Percentiles rank a stretch among this genome's conserved stretches.
These are phyloP conservation scores for Aromia moschata DNA, from an alignment of 2,888 invertebrate species.

Conservation along the genomic window DNA sequence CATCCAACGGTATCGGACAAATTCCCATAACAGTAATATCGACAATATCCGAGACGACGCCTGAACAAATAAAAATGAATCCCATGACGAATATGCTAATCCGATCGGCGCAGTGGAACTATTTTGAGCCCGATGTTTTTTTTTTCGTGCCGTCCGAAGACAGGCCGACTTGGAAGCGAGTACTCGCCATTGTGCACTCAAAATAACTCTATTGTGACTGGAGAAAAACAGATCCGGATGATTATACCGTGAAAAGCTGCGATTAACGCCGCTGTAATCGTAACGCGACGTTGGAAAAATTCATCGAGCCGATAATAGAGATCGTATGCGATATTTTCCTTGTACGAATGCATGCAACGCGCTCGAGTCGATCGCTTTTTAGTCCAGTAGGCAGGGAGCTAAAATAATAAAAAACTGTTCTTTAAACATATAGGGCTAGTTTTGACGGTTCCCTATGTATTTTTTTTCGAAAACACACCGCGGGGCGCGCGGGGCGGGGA, in stretches of 20 bases:
- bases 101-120: neutral
- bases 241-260: conserved; percentile 26
- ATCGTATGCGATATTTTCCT: too few relatives aligned
- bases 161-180: neutral
- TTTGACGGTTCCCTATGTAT: too few relatives aligned
- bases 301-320: too few relatives aligned
- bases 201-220: neutral
- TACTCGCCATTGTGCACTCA: neutral
- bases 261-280: conserved; percentile 25
- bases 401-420: neutral
- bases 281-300: conserved; percentile 3
- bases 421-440: too few relatives aligned
- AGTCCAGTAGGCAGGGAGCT: neutral
- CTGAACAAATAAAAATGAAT: neutral
- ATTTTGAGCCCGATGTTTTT: neutral
- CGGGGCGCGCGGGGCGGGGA: too few relatives aligned
- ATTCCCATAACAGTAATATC: neutral
- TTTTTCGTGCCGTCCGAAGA: neutral
- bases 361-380: too few relatives aligned
- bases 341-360: too few relatives aligned
- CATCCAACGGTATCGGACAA: neutral
- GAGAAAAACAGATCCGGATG: conserved; percentile 24
- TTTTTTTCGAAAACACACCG: too few relatives aligned
- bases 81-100: neutral
- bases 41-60: neutral